Percentiles rank a stretch among this genome's conserved stretches.
Evolutionary conservation across 2,113 vertebrate genomes (phyloP).

Genomic region (Gymnogyps californianus): DNA sequence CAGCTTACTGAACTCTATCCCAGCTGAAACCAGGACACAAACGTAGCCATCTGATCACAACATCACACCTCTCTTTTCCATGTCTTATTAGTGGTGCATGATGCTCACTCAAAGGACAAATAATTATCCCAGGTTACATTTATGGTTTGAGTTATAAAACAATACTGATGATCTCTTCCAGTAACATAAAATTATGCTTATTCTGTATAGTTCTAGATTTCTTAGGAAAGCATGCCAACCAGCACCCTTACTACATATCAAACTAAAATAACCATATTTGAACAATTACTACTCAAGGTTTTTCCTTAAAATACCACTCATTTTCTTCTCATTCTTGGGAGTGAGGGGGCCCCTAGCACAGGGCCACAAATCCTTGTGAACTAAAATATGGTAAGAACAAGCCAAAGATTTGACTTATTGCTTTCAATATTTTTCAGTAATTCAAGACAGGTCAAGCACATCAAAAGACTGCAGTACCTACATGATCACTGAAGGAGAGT

Average conservation of each 20-base stretch:
- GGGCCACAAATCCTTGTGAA: neutral
- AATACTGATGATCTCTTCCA: neutral
- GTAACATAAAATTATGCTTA: neutral
- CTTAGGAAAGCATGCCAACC: neutral
- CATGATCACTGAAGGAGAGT: neutral
- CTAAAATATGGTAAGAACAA: neutral
- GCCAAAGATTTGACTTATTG: neutral
- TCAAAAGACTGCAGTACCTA: neutral
- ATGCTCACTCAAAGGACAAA: neutral
- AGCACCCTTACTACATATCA: neutral
- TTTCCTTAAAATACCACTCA: neutral
- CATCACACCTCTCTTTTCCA: neutral
- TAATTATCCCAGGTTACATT: neutral
- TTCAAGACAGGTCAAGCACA: neutral
- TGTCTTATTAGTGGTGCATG: fast-evolving
- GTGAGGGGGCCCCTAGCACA: fast-evolving
- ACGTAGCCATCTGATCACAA: neutral
- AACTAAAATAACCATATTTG: neutral
- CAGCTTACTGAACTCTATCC: neutral
- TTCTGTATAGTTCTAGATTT: neutral
- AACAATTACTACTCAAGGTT: neutral
- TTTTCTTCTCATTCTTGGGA: neutral
- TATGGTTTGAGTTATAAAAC: neutral
- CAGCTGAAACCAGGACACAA: neutral
- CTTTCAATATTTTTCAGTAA: neutral